These are phyloP conservation scores for Damaliscus lunatus DNA, from an alignment of 2,113 vertebrate species.

Conservation along the genomic window DNA sequence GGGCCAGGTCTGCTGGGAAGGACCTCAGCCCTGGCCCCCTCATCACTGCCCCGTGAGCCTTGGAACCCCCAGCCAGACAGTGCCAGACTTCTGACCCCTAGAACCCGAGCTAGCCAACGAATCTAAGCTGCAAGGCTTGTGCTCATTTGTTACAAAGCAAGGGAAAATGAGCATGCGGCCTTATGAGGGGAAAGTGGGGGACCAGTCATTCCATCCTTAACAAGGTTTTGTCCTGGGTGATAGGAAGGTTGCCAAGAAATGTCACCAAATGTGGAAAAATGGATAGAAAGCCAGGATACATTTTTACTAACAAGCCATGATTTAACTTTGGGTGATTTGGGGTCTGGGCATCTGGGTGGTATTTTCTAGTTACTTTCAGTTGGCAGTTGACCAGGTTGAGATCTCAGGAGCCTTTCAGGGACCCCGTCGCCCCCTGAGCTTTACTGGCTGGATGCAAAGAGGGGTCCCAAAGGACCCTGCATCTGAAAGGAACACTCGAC, in stretches of 20 bases:
- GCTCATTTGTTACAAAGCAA: too few relatives aligned
- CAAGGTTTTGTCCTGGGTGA: background rate
- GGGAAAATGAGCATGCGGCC: background rate
- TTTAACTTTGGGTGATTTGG: background rate
- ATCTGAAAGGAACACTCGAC: background rate
- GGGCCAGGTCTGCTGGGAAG: background rate
- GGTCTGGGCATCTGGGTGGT: background rate
- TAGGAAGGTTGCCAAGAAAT: background rate
- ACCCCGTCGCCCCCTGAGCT: background rate
- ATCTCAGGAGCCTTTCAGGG: background rate
- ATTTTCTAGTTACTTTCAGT: background rate
- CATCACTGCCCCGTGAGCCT: background rate
- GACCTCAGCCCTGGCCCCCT: too few relatives aligned
- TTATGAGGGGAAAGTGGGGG: background rate
- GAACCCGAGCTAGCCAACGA: accelerated
- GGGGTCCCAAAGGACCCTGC: background rate
- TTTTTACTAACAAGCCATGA: background rate
- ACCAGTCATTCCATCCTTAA: background rate
- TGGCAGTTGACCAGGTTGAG: background rate
- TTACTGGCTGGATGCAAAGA: background rate
- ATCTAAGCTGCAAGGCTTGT: background rate
- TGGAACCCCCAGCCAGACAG: background rate
- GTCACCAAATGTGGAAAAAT: background rate
- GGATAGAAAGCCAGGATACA: background rate
- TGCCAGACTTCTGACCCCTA: background rate